Conservation (phyloP, 2,113 vertebrate species). For the western clawed frog (Xenopus tropicalis) region DNA sequence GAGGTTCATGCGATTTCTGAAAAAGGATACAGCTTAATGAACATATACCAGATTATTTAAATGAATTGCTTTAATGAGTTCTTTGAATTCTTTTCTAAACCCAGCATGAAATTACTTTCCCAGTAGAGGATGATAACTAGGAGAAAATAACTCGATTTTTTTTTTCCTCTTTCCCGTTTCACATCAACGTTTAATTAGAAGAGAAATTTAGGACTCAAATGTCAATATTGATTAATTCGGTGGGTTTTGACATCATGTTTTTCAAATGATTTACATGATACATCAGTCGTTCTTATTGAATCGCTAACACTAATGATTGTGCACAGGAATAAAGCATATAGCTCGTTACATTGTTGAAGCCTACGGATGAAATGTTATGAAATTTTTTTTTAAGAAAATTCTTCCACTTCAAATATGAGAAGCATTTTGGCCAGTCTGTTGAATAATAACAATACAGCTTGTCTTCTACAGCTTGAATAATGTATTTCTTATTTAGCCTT, state of each 20-base stretch:
- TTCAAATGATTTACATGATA: not conserved
- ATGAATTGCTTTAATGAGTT: constrained; percentile 65
- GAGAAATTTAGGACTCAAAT: not conserved
- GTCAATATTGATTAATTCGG: not conserved
- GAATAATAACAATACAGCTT: not conserved
- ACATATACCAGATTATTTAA: constrained; percentile 64
- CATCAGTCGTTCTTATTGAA: not conserved
- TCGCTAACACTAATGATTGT: not conserved
- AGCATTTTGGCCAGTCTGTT: not conserved
- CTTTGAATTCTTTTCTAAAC: constrained; percentile 62
- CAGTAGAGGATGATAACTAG: constrained; percentile 57
- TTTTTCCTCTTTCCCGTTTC: not conserved
- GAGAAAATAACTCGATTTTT: constrained; percentile 49
- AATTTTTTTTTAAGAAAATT: not conserved
- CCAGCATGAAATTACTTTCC: constrained; percentile 62
- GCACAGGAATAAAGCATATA: not conserved
- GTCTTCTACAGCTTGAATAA: not conserved
- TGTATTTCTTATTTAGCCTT: not conserved
- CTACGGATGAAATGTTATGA: too few relatives aligned
- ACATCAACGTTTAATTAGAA: constrained; percentile 38
- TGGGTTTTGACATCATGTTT: not conserved
- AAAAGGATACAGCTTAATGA: constrained; percentile 62
- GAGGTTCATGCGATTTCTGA: constrained; percentile 51
- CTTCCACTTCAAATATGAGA: not conserved
- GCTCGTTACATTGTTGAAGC: not conserved